phyloP scores from a whole-genome alignment of 2,888 invertebrate genomes.

The Tinea pellionella region DNA sequence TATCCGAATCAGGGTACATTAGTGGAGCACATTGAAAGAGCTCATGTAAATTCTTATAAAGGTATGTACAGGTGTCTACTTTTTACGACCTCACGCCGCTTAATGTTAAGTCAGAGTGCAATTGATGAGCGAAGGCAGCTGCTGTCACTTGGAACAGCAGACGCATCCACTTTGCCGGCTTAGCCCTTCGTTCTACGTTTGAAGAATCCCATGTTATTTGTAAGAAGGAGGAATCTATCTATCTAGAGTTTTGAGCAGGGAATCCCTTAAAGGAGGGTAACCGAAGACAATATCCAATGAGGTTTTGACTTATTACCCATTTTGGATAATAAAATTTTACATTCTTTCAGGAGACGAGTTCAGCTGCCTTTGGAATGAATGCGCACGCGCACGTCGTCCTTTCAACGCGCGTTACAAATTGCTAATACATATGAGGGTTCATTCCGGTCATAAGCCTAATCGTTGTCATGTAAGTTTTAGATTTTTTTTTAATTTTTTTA shows the following conservation, averaged over 20 bases:
- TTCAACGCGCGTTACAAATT: conserved; percentile 98
- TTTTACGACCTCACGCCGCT: too few species aligned
- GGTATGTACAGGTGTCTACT: conserved; percentile 34
- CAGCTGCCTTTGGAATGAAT: conserved; percentile 94
- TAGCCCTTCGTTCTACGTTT: too few species aligned
- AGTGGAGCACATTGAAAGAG: conserved; percentile 85
- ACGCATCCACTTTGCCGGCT: too few species aligned
- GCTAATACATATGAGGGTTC: conserved; percentile 95
- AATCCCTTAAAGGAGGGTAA: too few species aligned
- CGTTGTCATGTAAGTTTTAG: conserved; percentile 89
- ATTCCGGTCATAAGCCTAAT: conserved; percentile 98
- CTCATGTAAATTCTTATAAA: conserved; percentile 88
- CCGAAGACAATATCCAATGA: too few species aligned
- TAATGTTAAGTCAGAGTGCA: too few species aligned
- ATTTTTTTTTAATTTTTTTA: not conserved
- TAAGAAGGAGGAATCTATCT: too few species aligned
- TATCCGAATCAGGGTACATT: conserved; percentile 84
- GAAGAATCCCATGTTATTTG: too few species aligned
- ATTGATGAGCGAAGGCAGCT: too few species aligned
- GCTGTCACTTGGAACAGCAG: too few species aligned
- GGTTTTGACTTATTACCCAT: too few species aligned
- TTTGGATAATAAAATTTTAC: not conserved
- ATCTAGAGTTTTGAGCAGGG: too few species aligned
- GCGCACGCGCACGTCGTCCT: conserved; percentile 87
- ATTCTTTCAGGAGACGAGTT: conserved; percentile 81